Percentiles rank a stretch among this genome's conserved stretches.
phyloP scores from a whole-genome alignment of 1,140 invertebrate genomes.

The Drosophila bipectinata region DNA sequence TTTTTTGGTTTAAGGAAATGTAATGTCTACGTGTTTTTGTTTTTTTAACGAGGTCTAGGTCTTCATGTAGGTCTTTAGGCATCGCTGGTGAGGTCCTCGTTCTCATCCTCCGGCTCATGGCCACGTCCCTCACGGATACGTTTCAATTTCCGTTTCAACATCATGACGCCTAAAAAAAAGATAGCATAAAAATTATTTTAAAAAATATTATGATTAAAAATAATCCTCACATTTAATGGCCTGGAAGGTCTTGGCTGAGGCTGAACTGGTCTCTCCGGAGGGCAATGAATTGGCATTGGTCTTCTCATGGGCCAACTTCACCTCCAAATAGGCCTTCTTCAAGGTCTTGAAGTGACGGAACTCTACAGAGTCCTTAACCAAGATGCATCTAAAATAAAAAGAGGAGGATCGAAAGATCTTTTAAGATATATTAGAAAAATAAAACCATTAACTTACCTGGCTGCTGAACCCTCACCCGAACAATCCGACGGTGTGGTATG shows the following conservation, averaged over 20 bases:
- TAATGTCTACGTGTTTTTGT: slow-evolving; percentile 24
- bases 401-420: slow-evolving; percentile 54
- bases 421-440: background rate
- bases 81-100: slow-evolving; percentile 52
- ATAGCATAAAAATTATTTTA: background rate
- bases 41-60: slow-evolving; percentile 15
- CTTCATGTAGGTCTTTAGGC: slow-evolving; percentile 11
- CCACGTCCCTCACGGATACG: slow-evolving; percentile 82
- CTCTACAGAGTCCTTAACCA: slow-evolving; percentile 75
- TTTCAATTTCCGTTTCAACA: slow-evolving; percentile 79
- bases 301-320: slow-evolving; percentile 76
- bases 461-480: slow-evolving; percentile 78
- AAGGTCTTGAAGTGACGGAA: slow-evolving; percentile 78
- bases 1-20: slow-evolving; percentile 45
- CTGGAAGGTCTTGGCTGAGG: slow-evolving; percentile 81
- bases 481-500: slow-evolving; percentile 76
- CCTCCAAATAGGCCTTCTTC: slow-evolving; percentile 76
- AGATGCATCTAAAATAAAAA: slow-evolving; percentile 75
- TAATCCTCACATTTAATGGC: slow-evolving; percentile 75
- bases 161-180: slow-evolving; percentile 75
- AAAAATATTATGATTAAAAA: background rate
- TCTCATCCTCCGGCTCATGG: slow-evolving; percentile 72
- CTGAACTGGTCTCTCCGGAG: slow-evolving; percentile 63
- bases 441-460: slow-evolving; percentile 50
- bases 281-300: slow-evolving; percentile 56